Percentiles rank a stretch among this genome's conserved stretches.
Conservation (phyloP, 2,113 vertebrate species). For the Eclectus roratus region DNA sequence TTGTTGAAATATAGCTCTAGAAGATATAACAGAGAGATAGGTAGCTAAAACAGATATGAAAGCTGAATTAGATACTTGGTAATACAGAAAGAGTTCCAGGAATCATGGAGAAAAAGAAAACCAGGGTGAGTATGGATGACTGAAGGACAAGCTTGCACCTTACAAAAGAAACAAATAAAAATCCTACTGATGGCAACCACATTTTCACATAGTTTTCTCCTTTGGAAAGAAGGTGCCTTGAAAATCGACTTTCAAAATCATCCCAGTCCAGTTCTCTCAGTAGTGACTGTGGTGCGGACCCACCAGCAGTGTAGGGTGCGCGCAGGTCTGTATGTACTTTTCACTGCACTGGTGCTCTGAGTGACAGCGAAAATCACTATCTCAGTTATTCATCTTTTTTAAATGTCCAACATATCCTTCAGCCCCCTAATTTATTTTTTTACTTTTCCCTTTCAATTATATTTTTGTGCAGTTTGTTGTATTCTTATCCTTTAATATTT, state of each 20-base stretch:
- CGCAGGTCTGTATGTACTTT: not conserved
- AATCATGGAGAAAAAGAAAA: not conserved
- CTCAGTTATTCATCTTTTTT: not conserved
- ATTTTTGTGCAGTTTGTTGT: not conserved
- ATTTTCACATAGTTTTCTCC: not conserved
- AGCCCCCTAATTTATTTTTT: not conserved
- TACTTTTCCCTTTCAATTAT: not conserved
- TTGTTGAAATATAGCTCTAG: constrained; percentile 1
- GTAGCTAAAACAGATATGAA: not conserved
- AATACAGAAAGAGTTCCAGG: not conserved
- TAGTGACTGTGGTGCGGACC: not conserved
- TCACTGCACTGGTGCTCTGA: not conserved
- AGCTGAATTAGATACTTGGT: not conserved
- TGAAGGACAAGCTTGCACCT: not conserved
- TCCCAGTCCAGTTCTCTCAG: not conserved
- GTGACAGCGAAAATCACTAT: not conserved
- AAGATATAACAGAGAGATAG: not conserved
- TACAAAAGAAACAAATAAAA: not conserved
- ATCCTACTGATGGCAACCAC: not conserved
- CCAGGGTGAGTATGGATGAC: not conserved
- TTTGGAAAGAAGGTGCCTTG: not conserved
- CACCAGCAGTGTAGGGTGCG: not conserved
- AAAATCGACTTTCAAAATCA: not conserved
- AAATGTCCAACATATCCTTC: not conserved
- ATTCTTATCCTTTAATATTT: not conserved